Evolutionary conservation across 2,888 invertebrate species (phyloP), one percentile per base, ranked within the genome.

Genomic region (Lithophane ornitopus): DNA sequence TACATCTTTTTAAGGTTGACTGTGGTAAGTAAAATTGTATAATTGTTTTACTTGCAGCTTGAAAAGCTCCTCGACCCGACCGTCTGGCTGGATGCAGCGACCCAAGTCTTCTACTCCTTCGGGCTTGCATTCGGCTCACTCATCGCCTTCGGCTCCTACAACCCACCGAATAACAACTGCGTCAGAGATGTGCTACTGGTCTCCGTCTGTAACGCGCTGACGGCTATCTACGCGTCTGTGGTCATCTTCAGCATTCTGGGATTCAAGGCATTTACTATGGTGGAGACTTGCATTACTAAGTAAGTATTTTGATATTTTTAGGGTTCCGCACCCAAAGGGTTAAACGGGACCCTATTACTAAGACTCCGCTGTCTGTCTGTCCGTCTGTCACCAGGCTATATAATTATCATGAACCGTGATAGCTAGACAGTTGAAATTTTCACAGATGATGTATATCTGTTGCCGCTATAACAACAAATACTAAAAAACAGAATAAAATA

Each of bases 91-190:
- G 99, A 99, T 92, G 99, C 99, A 4, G 99, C 99, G 1, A 99
- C 99, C 0, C 99, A 99, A 96, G 99, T 99, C 4, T 99, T 99
- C 97, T 99, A 99, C 95, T 99, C 99, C 1, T 98, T 99, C 93
- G 99, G 99, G 4, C 96, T 99, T 78, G 99, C 99, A 11, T 99
- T 99, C 94, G 99, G 99, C 4, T 99, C 99, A 0, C 97, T 99
- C 77, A 99, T 99, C 89, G 99, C 99, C 1, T 99, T 99, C 94
- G 99, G 99, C 73, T 99, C 99, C 85, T 99, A 99, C 97, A 99
- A 99, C 94, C 98, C 98, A 0, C 98, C 98, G 3, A 98, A 99
- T 93, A 99, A 99, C 97, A 99, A 99, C 97, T 99, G 99, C 94
- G 98, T 99, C 70, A 97, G 98, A 70, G 99, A 99, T 91, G 99